Percentiles rank a stretch among this genome's conserved stretches.
Conservation (phyloP, 2,113 vertebrate genomes). For the Opisthocomus hoazin region DNA sequence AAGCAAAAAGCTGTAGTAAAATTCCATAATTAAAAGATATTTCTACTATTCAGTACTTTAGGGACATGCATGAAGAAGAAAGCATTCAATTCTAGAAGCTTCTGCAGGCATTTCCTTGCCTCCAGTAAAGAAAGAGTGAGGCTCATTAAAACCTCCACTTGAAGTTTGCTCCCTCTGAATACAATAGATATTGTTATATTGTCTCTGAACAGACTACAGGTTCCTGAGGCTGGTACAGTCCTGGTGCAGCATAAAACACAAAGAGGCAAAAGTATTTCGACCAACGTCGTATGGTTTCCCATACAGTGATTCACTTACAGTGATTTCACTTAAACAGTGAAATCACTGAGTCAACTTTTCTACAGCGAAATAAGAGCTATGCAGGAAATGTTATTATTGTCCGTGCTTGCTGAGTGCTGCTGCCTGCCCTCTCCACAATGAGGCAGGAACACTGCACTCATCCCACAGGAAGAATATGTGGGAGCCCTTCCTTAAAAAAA, state of each 20-base stretch:
- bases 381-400: neutral
- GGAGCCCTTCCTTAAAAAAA: neutral
- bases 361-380: neutral
- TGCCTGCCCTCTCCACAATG: neutral
- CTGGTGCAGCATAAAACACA: neutral
- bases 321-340: neutral
- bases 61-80: neutral
- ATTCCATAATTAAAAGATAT: neutral
- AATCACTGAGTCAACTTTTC: neutral
- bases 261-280: neutral
- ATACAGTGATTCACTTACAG: too few species aligned
- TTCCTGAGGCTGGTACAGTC: neutral
- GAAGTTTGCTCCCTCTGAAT: neutral
- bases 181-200: neutral
- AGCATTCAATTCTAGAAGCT: neutral
- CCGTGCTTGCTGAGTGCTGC: neutral
- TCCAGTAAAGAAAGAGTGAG: neutral
- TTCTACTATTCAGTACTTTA: neutral
- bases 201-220: neutral
- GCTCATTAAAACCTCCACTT: neutral
- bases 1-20: neutral
- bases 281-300: neutral
- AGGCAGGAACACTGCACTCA: neutral
- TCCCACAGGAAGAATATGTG: neutral
- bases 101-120: neutral